Conservation (phyloP, 2,888 invertebrate species). For the Athalia rosae region DNA sequence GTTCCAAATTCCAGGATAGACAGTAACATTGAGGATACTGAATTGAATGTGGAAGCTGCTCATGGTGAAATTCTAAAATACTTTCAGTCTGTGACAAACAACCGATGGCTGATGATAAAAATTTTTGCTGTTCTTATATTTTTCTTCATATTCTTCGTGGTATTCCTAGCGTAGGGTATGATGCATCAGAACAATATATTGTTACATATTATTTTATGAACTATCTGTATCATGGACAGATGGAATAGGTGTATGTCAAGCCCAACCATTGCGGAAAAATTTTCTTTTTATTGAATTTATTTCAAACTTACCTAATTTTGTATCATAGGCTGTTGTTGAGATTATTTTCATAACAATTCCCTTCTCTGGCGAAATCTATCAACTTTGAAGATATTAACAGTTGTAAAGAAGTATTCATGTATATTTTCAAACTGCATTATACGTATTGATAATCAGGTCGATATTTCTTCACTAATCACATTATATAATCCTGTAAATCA, state of each 20-base stretch:
- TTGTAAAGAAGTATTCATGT: constrained; percentile 3
- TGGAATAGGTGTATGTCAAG: constrained; percentile 14
- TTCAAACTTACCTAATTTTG: neutral
- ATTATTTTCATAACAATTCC: constrained; percentile 12
- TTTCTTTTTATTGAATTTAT: constrained; percentile 12
- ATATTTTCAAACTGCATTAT: neutral
- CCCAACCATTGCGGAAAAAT: neutral
- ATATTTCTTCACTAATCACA: constrained; percentile 12
- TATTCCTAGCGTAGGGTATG: constrained; percentile 88
- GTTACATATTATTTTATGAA: constrained; percentile 32
- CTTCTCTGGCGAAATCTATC: neutral
- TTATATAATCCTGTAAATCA: constrained; percentile 15
- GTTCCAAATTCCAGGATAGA: constrained; percentile 84
- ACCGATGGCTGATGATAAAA: constrained; percentile 99
- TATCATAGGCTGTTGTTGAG: neutral
- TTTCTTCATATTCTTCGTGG: constrained; percentile 99
- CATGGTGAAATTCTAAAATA: constrained; percentile 98
- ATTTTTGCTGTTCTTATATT: constrained; percentile 98
- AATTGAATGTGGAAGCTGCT: constrained; percentile 97
- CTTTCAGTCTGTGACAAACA: constrained; percentile 97
- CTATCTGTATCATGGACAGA: constrained; percentile 26
- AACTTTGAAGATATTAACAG: constrained; percentile 12
- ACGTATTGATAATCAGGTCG: constrained; percentile 8
- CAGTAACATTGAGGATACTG: constrained; percentile 95
- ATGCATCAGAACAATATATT: constrained; percentile 7